A percentile compares a stretch with the other conserved stretches of the same genome.
phyloP scores from a whole-genome alignment of 2,888 invertebrate species.

The Caenorhabditis plicata region DNA sequence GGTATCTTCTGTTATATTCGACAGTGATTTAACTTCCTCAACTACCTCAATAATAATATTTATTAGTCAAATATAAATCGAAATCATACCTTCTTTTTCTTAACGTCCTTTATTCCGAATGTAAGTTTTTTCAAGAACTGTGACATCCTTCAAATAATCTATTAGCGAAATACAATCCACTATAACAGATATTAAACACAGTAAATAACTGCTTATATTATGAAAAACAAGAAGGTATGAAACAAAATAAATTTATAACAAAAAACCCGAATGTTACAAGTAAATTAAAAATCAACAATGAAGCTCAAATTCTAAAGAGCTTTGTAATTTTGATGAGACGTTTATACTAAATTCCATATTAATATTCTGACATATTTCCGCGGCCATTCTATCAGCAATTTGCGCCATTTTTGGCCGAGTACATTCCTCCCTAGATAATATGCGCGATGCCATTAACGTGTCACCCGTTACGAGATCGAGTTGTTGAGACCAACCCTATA shows the following conservation, averaged over 20 bases:
- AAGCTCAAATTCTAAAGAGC: slow-evolving; percentile 1
- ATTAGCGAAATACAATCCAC: neutral
- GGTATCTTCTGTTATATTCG: slow-evolving; percentile 13
- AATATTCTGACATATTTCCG: slow-evolving; percentile 7
- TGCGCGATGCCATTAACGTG: slow-evolving; percentile 19
- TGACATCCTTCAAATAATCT: slow-evolving; percentile 19
- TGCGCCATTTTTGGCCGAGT: slow-evolving; percentile 23
- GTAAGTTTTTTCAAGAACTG: slow-evolving; percentile 13
- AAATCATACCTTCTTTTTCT: slow-evolving; percentile 6
- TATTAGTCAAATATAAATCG: neutral
- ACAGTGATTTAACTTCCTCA: slow-evolving; percentile 10
- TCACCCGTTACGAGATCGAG: slow-evolving; percentile 34
- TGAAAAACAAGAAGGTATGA: neutral
- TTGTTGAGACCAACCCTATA: slow-evolving; percentile 41
- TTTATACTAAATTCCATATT: neutral
- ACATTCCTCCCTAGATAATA: slow-evolving; percentile 33
- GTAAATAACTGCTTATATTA: neutral
- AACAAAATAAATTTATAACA: neutral
- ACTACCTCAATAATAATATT: neutral
- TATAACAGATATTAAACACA: neutral
- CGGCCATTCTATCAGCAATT: slow-evolving; percentile 24
- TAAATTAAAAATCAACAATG: neutral
- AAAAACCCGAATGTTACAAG: neutral
- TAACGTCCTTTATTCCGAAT: slow-evolving; percentile 24
- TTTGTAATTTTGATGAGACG: slow-evolving; percentile 5